Evolutionary conservation across 53 echinoderm and acorn worm genomes (phyloP), one percentile per base, ranked within the genome.

Genomic region (Stichopus horrens): DNA sequence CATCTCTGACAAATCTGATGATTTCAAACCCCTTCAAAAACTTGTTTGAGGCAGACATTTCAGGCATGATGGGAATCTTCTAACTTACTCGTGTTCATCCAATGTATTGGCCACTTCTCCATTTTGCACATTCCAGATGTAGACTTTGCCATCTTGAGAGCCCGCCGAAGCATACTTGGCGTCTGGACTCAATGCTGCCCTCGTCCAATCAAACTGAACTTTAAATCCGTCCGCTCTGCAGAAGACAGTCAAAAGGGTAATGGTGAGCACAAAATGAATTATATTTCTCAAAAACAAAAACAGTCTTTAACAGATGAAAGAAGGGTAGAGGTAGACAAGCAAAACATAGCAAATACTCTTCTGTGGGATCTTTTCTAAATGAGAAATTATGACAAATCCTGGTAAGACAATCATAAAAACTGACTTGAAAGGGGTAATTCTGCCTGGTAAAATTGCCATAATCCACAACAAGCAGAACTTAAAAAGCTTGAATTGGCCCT

Each of bases 121-220:
- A 9, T 86, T 94, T 76, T 89, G 74, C 78, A 93, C 88, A 75
- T 93, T 93, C 98, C 98, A 98, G 16, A 90, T 88, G 90, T 90
- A 96, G 60, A 98, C 92, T 19, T 93, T 79, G 7, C 98, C 98
- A 68, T 98, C 98, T 77, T 94, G 94, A 16, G 98, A 98, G 7
- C 98, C 98, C 16, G 92, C 94, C 7, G 94, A 88, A 6, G 94
- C 95, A 23, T 92, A 94, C 52, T 66, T 75, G 16, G 93, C 94
- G 76, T 98, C 98, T 0, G 98, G 98, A 90, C 98, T 98, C 77
- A 98, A 90, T 4, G 94, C 93, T n/a, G 98, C 98, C 76, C 98
- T 93, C 8, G 98, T 98, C 73, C 90, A 96, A 86, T 98, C 98
- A 75, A 92, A 89, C 19, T 83, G 86, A 51, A 98, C 94, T 63